Evolutionary conservation across 1,140 invertebrate species (phyloP).

Genomic region (Bicyclus anynana): DNA sequence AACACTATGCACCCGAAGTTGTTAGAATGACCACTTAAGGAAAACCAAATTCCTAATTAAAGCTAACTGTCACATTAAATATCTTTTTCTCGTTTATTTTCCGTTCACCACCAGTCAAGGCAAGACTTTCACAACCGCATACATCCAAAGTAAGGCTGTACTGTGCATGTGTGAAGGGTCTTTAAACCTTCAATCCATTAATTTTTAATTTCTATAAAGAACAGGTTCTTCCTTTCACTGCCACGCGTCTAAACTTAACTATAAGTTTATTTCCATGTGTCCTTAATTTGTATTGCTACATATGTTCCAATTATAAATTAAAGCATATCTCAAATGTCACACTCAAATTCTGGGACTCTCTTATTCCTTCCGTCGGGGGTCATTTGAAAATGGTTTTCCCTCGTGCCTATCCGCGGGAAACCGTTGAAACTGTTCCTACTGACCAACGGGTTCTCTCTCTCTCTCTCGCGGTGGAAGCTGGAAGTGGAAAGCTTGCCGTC

Average conservation of each 20-base stretch:
- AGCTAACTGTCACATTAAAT: not conserved
- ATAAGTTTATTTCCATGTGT: not conserved
- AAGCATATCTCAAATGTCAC: constrained; percentile 75
- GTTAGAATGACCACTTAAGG: not conserved
- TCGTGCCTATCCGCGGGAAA: constrained; percentile 54
- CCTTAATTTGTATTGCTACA: not conserved
- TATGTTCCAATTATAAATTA: not conserved
- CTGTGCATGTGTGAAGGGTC: no score
- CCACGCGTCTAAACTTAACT: no score
- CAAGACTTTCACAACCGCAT: no score
- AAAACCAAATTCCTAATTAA: not conserved
- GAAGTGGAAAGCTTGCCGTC: constrained; percentile 69
- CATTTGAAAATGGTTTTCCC: constrained; percentile 63
- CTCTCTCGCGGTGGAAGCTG: constrained; percentile 69
- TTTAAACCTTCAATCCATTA: no score
- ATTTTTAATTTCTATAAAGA: no score
- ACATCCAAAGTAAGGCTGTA: no score
- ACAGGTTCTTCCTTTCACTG: no score
- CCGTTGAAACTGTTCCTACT: constrained; percentile 74
- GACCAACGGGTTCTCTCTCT: constrained; percentile 63
- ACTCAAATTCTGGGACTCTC: constrained; percentile 80
- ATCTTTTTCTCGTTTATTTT: not conserved
- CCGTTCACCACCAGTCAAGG: not conserved
- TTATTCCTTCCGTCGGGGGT: constrained; percentile 68
- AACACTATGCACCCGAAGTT: not conserved